phyloP scores from a whole-genome alignment of 2,797 vertebrate species.

The Bovichtus variegatus region DNA sequence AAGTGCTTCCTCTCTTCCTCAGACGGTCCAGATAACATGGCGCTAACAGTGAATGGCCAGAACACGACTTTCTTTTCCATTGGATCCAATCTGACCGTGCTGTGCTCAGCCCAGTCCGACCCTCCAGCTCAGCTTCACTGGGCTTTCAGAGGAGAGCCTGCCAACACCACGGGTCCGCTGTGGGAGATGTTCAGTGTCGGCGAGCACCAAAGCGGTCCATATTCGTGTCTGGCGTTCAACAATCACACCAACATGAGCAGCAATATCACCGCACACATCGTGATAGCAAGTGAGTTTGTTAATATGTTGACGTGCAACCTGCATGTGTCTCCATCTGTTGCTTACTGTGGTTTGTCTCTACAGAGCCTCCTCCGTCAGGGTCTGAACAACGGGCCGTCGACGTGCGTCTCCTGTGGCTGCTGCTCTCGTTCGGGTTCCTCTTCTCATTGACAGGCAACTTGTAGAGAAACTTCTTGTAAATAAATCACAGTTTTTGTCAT shows the following conservation, averaged over 20 bases:
- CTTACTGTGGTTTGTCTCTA: conserved; percentile 11
- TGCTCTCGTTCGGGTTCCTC: conserved; percentile 31
- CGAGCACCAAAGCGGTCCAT: conserved; percentile 62
- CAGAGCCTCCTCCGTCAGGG: conserved; percentile 43
- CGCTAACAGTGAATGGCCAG: conserved; percentile 60
- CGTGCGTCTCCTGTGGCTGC: conserved; percentile 50
- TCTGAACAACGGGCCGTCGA: conserved; percentile 20
- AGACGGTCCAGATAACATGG: conserved; percentile 78
- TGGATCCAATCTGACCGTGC: conserved; percentile 70
- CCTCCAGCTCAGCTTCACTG: conserved; percentile 70
- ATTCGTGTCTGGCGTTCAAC: conserved; percentile 76
- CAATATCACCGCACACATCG: conserved; percentile 59
- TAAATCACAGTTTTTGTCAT: neutral
- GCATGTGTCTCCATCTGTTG: neutral
- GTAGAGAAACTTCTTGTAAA: neutral
- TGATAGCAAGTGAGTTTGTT: conserved; percentile 59
- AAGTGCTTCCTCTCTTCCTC: neutral
- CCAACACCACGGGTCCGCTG: conserved; percentile 51
- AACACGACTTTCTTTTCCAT: conserved; percentile 36
- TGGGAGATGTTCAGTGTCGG: conserved; percentile 54
- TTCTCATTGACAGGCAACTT: conserved; percentile 21
- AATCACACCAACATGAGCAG: conserved; percentile 58
- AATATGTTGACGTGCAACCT: accelerated
- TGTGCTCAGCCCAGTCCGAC: conserved; percentile 68
- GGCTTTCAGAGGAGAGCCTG: conserved; percentile 49